These are phyloP conservation scores for Aphrophora alni DNA, from an alignment of 2,888 invertebrate genomes.

Conservation along the genomic window DNA sequence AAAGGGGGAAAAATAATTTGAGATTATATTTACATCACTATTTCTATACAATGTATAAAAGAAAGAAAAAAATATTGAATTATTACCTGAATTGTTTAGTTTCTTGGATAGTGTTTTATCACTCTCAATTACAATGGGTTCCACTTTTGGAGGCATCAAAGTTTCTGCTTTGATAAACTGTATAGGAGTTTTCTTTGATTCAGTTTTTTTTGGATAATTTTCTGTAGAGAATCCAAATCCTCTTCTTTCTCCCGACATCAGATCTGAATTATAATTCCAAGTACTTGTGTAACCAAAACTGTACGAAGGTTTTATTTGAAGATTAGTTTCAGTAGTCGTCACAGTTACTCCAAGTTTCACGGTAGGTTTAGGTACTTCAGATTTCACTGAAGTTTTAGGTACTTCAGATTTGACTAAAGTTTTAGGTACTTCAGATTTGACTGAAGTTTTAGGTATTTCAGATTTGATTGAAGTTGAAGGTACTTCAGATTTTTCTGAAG, in stretches of 20 bases:
- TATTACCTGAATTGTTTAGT: background rate
- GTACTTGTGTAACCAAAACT: constrained; percentile 59
- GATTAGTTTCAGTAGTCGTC: background rate
- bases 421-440: background rate
- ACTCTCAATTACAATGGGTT: background rate
- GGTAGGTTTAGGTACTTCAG: background rate
- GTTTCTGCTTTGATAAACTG: constrained; percentile 64
- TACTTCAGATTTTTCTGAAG: background rate
- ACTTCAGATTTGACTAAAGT: background rate
- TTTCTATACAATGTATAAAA: no score
- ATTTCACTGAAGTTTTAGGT: background rate
- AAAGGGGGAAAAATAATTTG: no score
- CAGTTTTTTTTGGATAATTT: constrained; percentile 49
- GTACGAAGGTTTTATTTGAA: background rate
- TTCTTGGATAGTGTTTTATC: background rate
- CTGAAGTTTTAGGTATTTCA: background rate
- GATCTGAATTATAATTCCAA: constrained; percentile 61
- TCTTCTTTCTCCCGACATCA: constrained; percentile 58
- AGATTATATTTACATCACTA: no score
- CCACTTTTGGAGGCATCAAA: constrained; percentile 48
- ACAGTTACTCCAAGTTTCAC: background rate
- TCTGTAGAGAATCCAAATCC: constrained; percentile 60
- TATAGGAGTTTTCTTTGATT: constrained; percentile 58
- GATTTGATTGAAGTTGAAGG: background rate
- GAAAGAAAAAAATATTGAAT: no score